These are phyloP conservation scores for Tauraco erythrolophus DNA, from an alignment of 2,113 vertebrate species.

Conservation along the genomic window DNA sequence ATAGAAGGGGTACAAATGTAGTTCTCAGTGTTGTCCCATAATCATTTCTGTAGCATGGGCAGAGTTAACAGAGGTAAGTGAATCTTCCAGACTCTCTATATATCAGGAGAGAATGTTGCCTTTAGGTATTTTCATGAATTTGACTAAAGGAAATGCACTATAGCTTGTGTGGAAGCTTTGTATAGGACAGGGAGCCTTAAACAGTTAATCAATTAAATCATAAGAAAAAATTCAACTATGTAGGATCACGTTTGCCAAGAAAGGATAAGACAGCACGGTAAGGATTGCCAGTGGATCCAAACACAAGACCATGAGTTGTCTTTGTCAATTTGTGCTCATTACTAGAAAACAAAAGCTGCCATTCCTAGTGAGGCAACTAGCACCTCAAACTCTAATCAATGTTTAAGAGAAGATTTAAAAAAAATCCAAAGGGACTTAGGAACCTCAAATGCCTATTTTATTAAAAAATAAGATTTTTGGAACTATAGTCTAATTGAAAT, in stretches of 20 bases:
- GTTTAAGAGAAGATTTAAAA: neutral
- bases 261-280: neutral
- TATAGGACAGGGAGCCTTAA: neutral
- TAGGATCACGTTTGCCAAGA: neutral
- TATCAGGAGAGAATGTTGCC: neutral
- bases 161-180: neutral
- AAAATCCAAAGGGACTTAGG: neutral
- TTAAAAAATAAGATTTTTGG: neutral
- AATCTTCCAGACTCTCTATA: neutral
- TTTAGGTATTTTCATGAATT: neutral
- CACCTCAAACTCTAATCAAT: neutral
- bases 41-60: neutral
- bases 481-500: neutral
- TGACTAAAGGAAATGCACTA: accelerated
- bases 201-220: neutral
- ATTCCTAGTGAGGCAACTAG: neutral
- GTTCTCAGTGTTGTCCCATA: neutral
- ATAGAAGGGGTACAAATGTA: neutral
- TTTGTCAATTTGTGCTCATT: neutral
- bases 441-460: neutral
- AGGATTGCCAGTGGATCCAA: neutral
- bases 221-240: neutral
- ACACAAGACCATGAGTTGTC: neutral
- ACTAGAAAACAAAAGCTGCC: neutral
- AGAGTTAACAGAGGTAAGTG: neutral